A percentile compares a stretch with the other conserved stretches of the same genome.
These are phyloP conservation scores for Amorpha juglandis DNA, from an alignment of 2,888 invertebrate genomes.

Conservation along the genomic window DNA sequence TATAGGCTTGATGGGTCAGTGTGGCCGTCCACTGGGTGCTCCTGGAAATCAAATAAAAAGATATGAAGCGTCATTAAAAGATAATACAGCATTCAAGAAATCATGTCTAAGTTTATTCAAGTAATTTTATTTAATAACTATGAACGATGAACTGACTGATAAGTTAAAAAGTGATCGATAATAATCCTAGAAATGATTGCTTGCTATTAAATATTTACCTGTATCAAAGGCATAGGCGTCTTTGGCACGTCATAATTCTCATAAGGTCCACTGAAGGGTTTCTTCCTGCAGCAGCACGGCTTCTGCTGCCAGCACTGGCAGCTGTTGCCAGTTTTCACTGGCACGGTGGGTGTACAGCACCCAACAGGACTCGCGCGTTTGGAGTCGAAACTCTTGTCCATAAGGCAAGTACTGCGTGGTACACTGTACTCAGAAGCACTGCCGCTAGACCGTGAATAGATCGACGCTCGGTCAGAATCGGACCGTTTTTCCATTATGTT, in stretches of 20 bases:
- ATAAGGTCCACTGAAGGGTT: conserved; percentile 84
- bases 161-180: too few species aligned
- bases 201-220: conserved; percentile 50
- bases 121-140: too few species aligned
- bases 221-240: conserved; percentile 84
- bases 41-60: conserved; percentile 55
- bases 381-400: conserved; percentile 81
- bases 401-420: conserved; percentile 72
- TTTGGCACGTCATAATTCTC: conserved; percentile 93
- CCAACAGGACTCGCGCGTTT: conserved; percentile 71
- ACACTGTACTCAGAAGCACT: conserved; percentile 87
- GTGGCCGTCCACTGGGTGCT: conserved; percentile 70
- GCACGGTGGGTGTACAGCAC: conserved; percentile 84
- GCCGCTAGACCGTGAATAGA: conserved; percentile 87
- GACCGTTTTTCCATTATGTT: conserved; percentile 77
- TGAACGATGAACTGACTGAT: too few species aligned
- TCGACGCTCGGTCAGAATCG: conserved; percentile 85
- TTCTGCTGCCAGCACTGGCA: conserved; percentile 78
- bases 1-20: conserved; percentile 83
- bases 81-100: neutral
- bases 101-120: too few species aligned
- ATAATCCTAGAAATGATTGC: too few species aligned
- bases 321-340: conserved; percentile 75
- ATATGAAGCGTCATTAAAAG: neutral
- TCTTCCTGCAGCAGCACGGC: conserved; percentile 72